These are phyloP conservation scores for Neolamprologus tretocephalus DNA, from an alignment of 2,113 vertebrate genomes.

Conservation along the genomic window DNA sequence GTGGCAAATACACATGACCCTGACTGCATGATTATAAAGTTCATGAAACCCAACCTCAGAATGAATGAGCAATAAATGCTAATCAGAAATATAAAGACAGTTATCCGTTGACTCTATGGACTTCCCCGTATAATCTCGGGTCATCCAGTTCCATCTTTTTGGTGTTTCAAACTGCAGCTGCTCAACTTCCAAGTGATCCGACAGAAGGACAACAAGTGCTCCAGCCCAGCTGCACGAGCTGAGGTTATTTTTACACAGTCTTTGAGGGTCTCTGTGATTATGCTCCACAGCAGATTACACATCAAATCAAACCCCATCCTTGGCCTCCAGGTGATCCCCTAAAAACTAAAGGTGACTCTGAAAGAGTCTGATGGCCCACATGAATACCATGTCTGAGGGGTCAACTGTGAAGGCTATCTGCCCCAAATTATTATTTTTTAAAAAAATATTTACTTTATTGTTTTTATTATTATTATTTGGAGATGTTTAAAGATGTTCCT, in stretches of 20 bases:
- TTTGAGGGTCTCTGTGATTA: neutral
- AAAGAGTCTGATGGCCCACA: neutral
- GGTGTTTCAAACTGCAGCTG: neutral
- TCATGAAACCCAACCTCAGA: neutral
- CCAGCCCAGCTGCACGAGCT: neutral
- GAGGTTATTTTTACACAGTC: neutral
- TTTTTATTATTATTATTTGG: neutral
- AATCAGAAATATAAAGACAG: neutral
- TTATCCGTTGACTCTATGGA: neutral
- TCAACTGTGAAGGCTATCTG: neutral
- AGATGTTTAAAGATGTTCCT: neutral
- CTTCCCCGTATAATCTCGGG: neutral
- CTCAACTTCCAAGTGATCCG: neutral
- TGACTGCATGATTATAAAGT: neutral
- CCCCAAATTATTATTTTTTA: too few species aligned
- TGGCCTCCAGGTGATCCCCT: neutral
- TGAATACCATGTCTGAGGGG: neutral
- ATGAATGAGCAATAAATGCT: neutral
- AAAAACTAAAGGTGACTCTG: neutral
- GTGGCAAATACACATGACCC: neutral
- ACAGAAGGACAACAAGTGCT: neutral
- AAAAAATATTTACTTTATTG: neutral
- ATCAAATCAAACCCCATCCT: neutral
- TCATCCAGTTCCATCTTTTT: neutral
- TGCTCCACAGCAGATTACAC: neutral